A percentile compares a stretch with the other conserved stretches of the same genome.
Evolutionary conservation across 2,797 vertebrate genomes (phyloP).

Genomic region (Scarus forsteni): DNA sequence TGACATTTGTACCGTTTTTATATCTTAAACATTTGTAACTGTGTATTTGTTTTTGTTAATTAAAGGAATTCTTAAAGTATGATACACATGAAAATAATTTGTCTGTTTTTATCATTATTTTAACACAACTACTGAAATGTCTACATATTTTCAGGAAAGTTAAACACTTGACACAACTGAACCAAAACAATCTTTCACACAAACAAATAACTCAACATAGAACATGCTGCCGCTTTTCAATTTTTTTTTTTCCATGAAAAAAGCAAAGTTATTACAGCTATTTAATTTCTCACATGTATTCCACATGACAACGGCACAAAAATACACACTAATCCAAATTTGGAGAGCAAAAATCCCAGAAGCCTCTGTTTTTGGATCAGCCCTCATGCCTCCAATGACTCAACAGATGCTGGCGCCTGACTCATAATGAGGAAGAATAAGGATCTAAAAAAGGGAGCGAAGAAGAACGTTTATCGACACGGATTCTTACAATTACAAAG

Average conservation of each 20-base stretch:
- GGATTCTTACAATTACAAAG: slow-evolving; percentile 9
- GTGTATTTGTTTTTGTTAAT: slow-evolving; percentile 9
- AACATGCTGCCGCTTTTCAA: too few species aligned
- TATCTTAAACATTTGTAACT: background rate
- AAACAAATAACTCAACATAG: background rate
- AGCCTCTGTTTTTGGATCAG: slow-evolving; percentile 37
- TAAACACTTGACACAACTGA: too few species aligned
- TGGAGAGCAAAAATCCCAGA: slow-evolving; percentile 56
- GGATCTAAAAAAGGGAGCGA: slow-evolving; percentile 30
- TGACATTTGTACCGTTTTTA: too few species aligned
- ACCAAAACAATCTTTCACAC: background rate
- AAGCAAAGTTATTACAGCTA: slow-evolving; percentile 4
- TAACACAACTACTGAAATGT: too few species aligned
- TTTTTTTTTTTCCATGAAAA: background rate
- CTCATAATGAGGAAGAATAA: slow-evolving; percentile 50
- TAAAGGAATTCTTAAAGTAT: slow-evolving; percentile 21
- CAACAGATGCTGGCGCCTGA: slow-evolving; percentile 60
- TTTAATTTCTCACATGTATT: slow-evolving; percentile 27
- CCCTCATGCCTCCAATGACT: slow-evolving; percentile 52
- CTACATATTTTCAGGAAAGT: too few species aligned
- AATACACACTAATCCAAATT: slow-evolving; percentile 33
- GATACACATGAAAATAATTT: too few species aligned
- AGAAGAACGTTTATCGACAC: slow-evolving; percentile 23
- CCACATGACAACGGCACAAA: slow-evolving; percentile 22
- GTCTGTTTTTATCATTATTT: too few species aligned